A percentile compares a stretch with the other conserved stretches of the same genome.
Evolutionary conservation across 2,797 vertebrate genomes (phyloP).

Genomic region (Falco biarmicus): DNA sequence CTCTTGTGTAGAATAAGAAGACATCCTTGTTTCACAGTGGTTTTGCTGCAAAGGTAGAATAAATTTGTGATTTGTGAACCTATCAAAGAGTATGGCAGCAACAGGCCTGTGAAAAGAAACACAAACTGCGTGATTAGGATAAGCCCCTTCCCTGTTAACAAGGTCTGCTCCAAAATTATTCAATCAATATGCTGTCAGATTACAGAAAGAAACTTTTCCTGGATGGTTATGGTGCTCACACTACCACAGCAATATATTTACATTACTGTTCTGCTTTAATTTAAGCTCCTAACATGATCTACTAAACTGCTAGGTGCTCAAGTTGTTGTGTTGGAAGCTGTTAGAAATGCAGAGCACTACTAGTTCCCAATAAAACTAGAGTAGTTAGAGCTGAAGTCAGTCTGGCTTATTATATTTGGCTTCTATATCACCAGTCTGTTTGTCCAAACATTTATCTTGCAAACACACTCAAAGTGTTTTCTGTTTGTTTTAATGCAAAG

Average conservation of each 20-base stretch:
- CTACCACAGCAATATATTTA: neutral
- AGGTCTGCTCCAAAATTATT: slow-evolving; percentile 12
- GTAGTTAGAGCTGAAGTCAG: neutral
- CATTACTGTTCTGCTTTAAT: neutral
- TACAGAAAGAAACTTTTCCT: neutral
- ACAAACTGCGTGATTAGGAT: neutral
- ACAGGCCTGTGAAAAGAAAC: neutral
- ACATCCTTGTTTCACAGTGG: neutral
- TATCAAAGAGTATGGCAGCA: neutral
- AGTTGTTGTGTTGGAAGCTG: neutral
- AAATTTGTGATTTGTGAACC: neutral
- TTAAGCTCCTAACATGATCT: neutral
- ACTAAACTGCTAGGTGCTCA: neutral
- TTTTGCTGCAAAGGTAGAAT: neutral
- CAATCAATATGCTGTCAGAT: neutral
- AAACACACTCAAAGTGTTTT: neutral
- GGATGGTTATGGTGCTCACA: neutral
- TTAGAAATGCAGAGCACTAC: neutral
- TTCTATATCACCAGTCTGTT: neutral
- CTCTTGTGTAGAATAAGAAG: neutral
- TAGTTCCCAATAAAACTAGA: neutral
- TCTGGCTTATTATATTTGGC: neutral
- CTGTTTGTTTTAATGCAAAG: neutral
- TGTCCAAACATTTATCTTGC: neutral
- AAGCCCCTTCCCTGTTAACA: neutral